Base-by-base conservation (phyloP, 2,888 invertebrate genomes). In the Fabriciana adippe region DNA sequence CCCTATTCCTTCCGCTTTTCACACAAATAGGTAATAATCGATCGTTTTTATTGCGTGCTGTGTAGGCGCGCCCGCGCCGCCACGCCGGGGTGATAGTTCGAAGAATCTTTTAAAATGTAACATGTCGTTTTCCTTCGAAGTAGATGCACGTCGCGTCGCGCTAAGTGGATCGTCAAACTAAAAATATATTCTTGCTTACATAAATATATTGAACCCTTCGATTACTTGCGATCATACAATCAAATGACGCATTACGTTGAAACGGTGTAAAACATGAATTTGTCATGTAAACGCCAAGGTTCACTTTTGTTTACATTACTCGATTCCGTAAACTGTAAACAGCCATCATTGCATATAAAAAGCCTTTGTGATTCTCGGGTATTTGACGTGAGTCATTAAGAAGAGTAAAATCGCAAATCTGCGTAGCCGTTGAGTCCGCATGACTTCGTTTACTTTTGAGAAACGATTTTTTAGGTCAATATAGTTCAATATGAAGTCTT, bases 11-110 rank as follows among this genome's bases (percentile, higher is more conserved):
- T 91, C 90, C 91, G 89, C 91, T 90, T 92, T 91, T 89, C 90
- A 92, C 91, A 91, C 90, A 85, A 90, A 91, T 90, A 87, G 87
- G 90, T 90, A 92, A 92, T 91, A 91, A 92, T 92, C 92, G 90
- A 92, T 92, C 85, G 89, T 83, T 87, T 90, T 92, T 92, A 92
- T 92, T 89, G 89, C 90, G 83, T 83, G 80, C 71, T 80, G 79
- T 81, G 85, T 82, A 85, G 86, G 86, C 84, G 83, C 81, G 84
- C 82, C 85, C 67, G 68, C 62, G 69, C 70, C 73, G 72, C 57
- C 71, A 8, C n/a, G 55, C 75, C 72, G 74, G 80, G 81, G 85
- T 85, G 89, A 88, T 82, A 88, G 79, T 92, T 92, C 92, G 88
- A 74, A 78, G 92, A 91, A 92, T 81, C 84, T 83, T 81, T 83